Percentiles rank a stretch among this genome's conserved stretches.
phyloP scores from a whole-genome alignment of 2,113 vertebrate genomes.

The Crotalus helleri region DNA sequence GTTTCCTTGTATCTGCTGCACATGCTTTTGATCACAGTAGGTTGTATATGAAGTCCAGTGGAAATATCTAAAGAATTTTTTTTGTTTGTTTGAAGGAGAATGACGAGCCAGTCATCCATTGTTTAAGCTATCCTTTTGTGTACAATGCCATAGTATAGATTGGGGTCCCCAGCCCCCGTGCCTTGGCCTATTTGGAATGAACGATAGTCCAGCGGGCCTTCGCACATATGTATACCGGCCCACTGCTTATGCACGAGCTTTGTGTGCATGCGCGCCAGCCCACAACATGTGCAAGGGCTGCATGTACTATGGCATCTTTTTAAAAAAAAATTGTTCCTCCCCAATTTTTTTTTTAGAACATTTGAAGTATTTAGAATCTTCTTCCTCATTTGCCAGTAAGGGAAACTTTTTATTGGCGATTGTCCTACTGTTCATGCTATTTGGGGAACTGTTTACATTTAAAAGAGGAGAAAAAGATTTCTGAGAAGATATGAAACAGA shows the following conservation, averaged over 20 bases:
- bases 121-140: background rate
- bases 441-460: slow-evolving; percentile 24
- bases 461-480: slow-evolving; percentile 14
- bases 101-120: background rate
- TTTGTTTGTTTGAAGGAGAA: background rate
- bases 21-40: background rate
- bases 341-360: background rate
- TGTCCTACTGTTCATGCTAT: background rate
- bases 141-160: background rate
- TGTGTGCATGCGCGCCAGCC: too few relatives aligned
- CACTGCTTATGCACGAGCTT: too few relatives aligned
- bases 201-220: too few relatives aligned
- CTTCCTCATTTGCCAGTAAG: background rate
- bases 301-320: background rate
- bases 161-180: too few relatives aligned
- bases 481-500: slow-evolving; percentile 30
- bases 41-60: background rate
- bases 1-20: background rate
- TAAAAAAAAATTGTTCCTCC: background rate
- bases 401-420: background rate
- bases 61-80: background rate
- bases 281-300: too few relatives aligned
- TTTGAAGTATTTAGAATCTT: background rate
- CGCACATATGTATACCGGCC: too few relatives aligned
- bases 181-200: too few relatives aligned